Evolutionary conservation across 2,113 vertebrate species (phyloP), one percentile per base, ranked within the genome.

Genomic region (Alexandromys fortis): DNA sequence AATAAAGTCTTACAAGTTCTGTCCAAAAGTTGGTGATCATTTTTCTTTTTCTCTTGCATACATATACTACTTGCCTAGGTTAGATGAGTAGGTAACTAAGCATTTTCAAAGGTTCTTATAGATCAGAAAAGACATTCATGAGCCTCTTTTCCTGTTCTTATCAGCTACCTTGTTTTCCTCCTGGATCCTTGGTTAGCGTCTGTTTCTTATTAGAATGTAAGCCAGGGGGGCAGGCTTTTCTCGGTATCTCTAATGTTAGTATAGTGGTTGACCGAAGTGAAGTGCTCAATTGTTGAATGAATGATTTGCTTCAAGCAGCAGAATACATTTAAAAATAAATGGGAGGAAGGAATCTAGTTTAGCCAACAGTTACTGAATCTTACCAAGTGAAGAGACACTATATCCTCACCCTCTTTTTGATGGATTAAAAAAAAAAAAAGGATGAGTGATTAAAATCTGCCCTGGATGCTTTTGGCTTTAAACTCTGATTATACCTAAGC

Each of bases 301-400:
- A 86, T 94, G 92, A 67, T 92, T 30, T 97, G 63, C 70, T 92
- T 96, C 92, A 92, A 90, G 61, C 90, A 91, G 75, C 58, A 73
- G 88, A 93, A 95, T 95, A 96, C 61, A 76, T 92, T 93, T 93
- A 83, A 94, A 95, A 96, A 87, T 78, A 77, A 93, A 94, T 86
- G 90, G 52, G 38, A 86, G 90, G 81, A 90, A 92, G 67, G 58
- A 96, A 93, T 96, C 52, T 52, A 89, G 82, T 79, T 88, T 88
- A 93, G 63, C 47, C 86, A 93, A 78, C 86, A 89, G 92, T 94
- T 91, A 58, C 52, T 94, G 95, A 93, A 86, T 94, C 47, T 76
- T 94, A 47, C 52, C 82, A n/a, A 33, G 38, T 90, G 87, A 96
- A 63, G 65, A 96, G 70, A 90, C 67, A 83, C 33, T 90, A 75